Percentiles rank a stretch among this genome's conserved stretches.
Evolutionary conservation across 2,797 vertebrate genomes (phyloP).

Genomic region (Coranthus polyacanthus): DNA sequence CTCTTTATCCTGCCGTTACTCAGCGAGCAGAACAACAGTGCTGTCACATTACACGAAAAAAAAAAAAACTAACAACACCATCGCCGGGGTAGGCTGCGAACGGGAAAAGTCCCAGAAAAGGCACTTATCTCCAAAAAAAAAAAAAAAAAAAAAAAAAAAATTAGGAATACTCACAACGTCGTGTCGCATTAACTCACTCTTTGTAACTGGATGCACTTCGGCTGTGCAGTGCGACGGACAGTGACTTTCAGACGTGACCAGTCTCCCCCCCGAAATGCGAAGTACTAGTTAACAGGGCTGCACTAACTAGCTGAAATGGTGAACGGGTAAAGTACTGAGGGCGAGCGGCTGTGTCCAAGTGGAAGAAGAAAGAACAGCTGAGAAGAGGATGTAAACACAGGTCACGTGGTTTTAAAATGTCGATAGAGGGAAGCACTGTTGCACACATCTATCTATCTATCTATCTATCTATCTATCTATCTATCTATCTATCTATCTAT

Average conservation of each 20-base stretch:
- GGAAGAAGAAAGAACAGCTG: slow-evolving; percentile 86
- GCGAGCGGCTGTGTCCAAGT: slow-evolving; percentile 53
- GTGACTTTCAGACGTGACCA: slow-evolving; percentile 20
- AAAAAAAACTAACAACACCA: neutral
- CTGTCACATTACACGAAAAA: neutral
- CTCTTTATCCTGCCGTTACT: slow-evolving; percentile 27
- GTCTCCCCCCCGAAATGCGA: neutral
- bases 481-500: slow-evolving; percentile 48
- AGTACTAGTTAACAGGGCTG: neutral
- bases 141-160: neutral
- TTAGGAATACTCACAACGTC: slow-evolving; percentile 65
- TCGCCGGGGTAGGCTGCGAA: fast-evolving
- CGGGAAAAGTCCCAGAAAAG: neutral
- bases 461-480: slow-evolving; percentile 42
- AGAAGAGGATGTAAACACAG: slow-evolving; percentile 95
- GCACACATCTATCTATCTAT: slow-evolving; percentile 20
- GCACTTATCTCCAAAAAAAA: neutral
- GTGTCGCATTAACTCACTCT: slow-evolving; percentile 72
- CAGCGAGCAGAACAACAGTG: slow-evolving; percentile 2
- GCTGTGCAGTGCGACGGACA: slow-evolving; percentile 50
- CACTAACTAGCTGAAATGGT: neutral
- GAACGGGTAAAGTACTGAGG: slow-evolving; percentile 13
- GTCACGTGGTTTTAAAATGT: slow-evolving; percentile 85
- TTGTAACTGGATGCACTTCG: slow-evolving; percentile 28
- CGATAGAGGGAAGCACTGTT: slow-evolving; percentile 66